Evolutionary conservation across 2,113 vertebrate genomes (phyloP).

Genomic region (Mesitornis unicolor): DNA sequence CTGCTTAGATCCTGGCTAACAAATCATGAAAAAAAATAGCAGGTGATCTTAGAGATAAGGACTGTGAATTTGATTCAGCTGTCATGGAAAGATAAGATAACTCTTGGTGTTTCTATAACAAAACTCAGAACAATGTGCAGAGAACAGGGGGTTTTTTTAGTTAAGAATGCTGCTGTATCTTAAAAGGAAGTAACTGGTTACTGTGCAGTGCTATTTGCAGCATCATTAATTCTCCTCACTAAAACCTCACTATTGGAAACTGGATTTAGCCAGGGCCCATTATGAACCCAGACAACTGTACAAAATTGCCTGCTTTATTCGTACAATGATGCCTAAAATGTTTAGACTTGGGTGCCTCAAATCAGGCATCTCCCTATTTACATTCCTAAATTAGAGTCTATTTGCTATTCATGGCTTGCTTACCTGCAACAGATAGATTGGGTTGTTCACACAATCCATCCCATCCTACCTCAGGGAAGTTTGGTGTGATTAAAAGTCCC

Average conservation of each 20-base stretch:
- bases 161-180: neutral
- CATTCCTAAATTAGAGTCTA: neutral
- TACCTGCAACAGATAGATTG: neutral
- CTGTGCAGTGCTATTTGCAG: neutral
- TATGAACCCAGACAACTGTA: neutral
- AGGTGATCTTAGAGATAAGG: neutral
- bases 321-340: neutral
- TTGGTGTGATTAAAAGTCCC: neutral
- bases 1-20: neutral
- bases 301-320: conserved; percentile 12
- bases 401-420: neutral
- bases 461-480: neutral
- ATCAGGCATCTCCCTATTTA: neutral
- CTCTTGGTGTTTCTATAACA: neutral
- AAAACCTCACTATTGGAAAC: neutral
- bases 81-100: neutral
- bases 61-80: neutral
- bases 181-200: conserved; percentile 4
- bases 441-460: neutral
- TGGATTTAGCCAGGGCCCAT: conserved; percentile 5
- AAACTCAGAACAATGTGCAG: neutral
- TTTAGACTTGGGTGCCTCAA: neutral
- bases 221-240: conserved; percentile 28
- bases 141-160: neutral
- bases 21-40: neutral